Evolutionary conservation across 2,113 vertebrate genomes (phyloP).

Genomic region (Pterocles gutturalis): DNA sequence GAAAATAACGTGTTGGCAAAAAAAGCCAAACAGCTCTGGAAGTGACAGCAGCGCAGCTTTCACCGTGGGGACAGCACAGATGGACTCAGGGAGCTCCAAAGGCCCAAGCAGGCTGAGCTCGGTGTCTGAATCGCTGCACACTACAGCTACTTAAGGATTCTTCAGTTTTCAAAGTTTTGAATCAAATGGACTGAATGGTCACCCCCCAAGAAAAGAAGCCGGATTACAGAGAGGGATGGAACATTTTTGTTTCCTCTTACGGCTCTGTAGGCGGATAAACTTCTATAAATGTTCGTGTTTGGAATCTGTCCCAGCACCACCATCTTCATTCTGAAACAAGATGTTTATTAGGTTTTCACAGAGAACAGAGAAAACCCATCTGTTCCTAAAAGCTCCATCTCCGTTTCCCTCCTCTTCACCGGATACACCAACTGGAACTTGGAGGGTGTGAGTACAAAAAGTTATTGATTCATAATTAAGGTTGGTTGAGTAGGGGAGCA

Average conservation of each 20-base stretch:
- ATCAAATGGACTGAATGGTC: neutral
- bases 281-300: slow-evolving; percentile 77
- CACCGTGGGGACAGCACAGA: neutral
- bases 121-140: neutral
- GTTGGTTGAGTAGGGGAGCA: neutral
- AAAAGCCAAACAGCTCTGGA: neutral
- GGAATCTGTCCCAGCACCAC: slow-evolving; percentile 74
- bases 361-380: neutral
- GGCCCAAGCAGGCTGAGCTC: neutral
- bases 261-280: slow-evolving; percentile 49
- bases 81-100: neutral
- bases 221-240: neutral
- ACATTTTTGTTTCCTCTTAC: slow-evolving; percentile 48
- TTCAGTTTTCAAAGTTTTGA: neutral
- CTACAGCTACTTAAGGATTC: neutral
- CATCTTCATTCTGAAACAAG: slow-evolving; percentile 71
- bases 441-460: neutral
- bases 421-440: neutral
- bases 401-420: neutral
- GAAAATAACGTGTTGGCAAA: neutral
- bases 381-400: neutral
- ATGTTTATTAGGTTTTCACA: slow-evolving; percentile 19
- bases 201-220: neutral
- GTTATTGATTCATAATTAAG: neutral
- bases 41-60: neutral